Base-by-base conservation (phyloP, 2,113 vertebrate genomes). In the Thamnaconus septentrionalis region DNA sequence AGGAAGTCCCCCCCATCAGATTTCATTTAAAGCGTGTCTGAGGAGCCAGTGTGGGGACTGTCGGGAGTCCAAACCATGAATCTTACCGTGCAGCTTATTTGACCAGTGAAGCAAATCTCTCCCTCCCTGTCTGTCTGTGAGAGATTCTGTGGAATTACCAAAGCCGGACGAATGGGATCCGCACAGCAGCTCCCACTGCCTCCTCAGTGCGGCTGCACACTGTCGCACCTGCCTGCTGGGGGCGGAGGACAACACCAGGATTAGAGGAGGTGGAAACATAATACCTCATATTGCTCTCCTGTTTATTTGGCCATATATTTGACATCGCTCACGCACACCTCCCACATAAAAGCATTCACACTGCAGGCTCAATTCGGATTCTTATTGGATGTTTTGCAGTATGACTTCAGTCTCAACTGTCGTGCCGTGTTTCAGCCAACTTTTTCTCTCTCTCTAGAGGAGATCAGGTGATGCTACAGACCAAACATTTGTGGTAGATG, bases 91-190 rank as follows among this genome's bases (percentile, higher is more conserved):
- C 61, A 69, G 82, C 75, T 84, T 74, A 81, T 80, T 75, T 79
- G 76, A 80, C 68, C 80, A 56, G 55, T 44, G 55, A 76, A 66
- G 70, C 77, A 85, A 85, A 79, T 84, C 77, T 81, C 47, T 64
- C 52, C 60, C 51, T 65, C 56, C 66, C 46, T 5, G 47, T 48
- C 8, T 48, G 8, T 48, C 1, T 8, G 47, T 48, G 47, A 9
- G 47, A 9, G 47, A 11, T 4, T 56, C 44, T 58, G 69, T 75
- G 31, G 18, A 11, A 65, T 81, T 80, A 76, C 72, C 56, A 68
- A 51, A 51, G 54, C 43, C 8, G 56, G 62, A 76, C 78, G 78
- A 83, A 70, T 7, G 47, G 64, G 55, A 61, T 64, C 49, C 51
- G 67, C 9, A 9, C 52, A 59, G 66, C 62, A 64, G 48, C 57